Evolutionary conservation across 1,140 invertebrate species (phyloP), one percentile per base, ranked within the genome.

Genomic region (Scaptomyza montana): DNA sequence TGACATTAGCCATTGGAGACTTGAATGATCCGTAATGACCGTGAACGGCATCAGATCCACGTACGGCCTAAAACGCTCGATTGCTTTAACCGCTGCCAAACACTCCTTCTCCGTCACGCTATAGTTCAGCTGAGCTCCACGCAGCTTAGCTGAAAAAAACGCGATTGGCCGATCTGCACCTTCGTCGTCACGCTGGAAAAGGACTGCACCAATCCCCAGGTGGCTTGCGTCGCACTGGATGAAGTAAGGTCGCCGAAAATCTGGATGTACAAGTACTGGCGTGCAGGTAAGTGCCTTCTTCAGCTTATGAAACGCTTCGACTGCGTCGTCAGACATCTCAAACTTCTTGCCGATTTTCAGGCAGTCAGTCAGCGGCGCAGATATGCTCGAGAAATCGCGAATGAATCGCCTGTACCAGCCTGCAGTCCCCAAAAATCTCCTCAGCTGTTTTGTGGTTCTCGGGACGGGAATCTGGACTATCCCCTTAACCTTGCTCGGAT

Each of bases 391-490:
- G 71, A 90, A 93, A 61, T 90, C 71, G n/a, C 62, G 49, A 9
- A 92, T 80, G 63, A 93, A 93, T 6, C 81, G 51, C 1, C 72
- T 47, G 57, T 92, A 92, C 86, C 90, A 90, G 6, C 60, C 78
- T 1, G 68, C 71, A 33, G 90, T 78, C 5, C 90, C 87, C 2
- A 92, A 25, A 33, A 77, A 69, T 5, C 69, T 33, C 4, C 74
- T 49, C 12, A 73, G 5, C 36, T 77, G 53, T 3, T 16, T n/a
- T 46, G 1, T 7, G 2, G n/a, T 46, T 13, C 5, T 46, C 3
- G 43, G 43, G 6, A 46, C 13, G n/a, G 43, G 13, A 16, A 46
- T 46, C 43, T 46, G 2, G 5, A 16, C 6, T 16, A n/a, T 43
- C 12, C 4, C 39, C 12, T 43, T 3, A 5, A 43, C 10, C 39